Conservation (phyloP, 2,113 vertebrate genomes). For the Andinoacara biseriatus region DNA sequence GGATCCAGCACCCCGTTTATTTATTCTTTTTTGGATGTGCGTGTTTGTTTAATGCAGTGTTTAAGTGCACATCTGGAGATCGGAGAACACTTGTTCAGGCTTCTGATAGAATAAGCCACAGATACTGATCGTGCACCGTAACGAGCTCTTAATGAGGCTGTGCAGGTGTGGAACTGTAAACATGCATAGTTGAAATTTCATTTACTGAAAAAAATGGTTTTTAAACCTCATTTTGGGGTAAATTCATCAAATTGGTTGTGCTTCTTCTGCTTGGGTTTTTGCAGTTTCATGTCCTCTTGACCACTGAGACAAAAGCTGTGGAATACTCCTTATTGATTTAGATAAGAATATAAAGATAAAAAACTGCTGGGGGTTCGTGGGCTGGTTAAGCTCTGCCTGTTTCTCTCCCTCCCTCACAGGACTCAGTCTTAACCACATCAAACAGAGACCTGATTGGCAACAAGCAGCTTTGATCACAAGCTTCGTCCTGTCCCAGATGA, state of each 20-base stretch:
- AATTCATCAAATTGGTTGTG: not conserved
- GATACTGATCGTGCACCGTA: not conserved
- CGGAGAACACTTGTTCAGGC: not conserved
- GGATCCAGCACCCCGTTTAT: no score
- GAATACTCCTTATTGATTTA: not conserved
- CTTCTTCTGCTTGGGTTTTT: not conserved
- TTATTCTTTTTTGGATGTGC: no score
- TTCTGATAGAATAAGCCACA: not conserved
- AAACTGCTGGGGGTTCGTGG: not conserved
- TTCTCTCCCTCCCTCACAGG: not conserved
- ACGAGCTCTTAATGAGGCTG: not conserved
- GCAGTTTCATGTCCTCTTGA: not conserved
- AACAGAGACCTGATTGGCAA: constrained; percentile 30
- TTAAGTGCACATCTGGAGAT: not conserved
- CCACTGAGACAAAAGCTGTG: not conserved
- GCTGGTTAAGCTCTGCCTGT: no score
- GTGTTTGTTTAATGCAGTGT: no score
- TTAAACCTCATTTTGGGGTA: not conserved
- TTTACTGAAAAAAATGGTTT: not conserved
- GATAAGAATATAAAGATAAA: not conserved
- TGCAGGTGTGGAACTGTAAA: not conserved
- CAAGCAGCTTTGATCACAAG: constrained; percentile 30
- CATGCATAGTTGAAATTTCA: not conserved
- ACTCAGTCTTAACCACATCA: constrained; percentile 21
- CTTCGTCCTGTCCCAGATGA: constrained; percentile 12